Conservation (phyloP, 2,888 invertebrate species). For the Andrena bucephala region DNA sequence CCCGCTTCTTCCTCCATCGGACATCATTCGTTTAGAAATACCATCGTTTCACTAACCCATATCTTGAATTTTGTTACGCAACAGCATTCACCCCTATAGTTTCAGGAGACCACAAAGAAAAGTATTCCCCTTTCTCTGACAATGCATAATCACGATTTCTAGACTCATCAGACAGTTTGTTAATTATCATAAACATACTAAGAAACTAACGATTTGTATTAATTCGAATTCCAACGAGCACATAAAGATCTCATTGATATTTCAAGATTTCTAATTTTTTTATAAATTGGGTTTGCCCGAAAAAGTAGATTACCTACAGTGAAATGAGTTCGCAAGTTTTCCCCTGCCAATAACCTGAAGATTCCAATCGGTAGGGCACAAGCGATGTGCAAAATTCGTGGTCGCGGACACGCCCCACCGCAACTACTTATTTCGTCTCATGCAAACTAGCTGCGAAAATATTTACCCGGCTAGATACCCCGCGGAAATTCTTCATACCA, state of each 20-base stretch:
- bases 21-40: neutral
- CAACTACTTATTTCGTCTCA: conserved; percentile 18
- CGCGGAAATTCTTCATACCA: conserved; percentile 31
- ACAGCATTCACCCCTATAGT: neutral
- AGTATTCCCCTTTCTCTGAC: neutral
- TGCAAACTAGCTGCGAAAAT: conserved; percentile 41
- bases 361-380: neutral
- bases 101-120: neutral
- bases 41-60: neutral
- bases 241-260: too few species aligned
- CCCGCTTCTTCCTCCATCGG: neutral
- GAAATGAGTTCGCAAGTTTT: neutral
- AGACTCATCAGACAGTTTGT: too few species aligned
- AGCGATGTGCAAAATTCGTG: conserved; percentile 12
- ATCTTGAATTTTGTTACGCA: neutral
- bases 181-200: too few species aligned
- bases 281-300: neutral
- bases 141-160: too few species aligned
- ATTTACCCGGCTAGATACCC: conserved; percentile 10
- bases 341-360: neutral
- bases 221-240: too few species aligned
- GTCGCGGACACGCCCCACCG: neutral
- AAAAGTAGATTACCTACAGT: neutral
- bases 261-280: too few species aligned
- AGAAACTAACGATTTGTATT: too few species aligned